Evolutionary conservation across 2,797 vertebrate genomes (phyloP).

Genomic region (Rallus crepitans): DNA sequence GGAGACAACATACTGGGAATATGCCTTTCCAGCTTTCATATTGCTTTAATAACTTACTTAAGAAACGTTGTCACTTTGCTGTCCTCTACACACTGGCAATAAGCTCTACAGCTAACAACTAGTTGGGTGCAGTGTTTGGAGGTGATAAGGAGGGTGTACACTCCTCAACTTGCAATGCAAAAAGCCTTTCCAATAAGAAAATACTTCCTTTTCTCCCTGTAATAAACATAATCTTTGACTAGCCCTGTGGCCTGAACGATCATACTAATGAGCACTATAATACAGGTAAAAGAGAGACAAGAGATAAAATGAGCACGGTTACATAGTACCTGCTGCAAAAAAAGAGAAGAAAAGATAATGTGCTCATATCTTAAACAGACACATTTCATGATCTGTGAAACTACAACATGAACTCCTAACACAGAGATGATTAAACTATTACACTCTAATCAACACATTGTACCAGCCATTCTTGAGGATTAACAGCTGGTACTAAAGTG

Average conservation of each 20-base stretch:
- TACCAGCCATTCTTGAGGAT: conserved; percentile 35
- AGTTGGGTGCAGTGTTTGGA: neutral
- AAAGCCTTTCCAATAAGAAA: conserved; percentile 4
- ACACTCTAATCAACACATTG: conserved; percentile 49
- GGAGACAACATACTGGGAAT: neutral
- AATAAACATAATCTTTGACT: neutral
- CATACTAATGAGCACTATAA: conserved; percentile 2
- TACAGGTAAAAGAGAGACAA: neutral
- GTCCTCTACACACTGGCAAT: neutral
- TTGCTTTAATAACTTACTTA: neutral
- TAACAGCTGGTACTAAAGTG: neutral
- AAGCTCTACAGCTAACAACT: neutral
- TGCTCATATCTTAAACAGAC: conserved; percentile 65
- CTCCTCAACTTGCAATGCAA: neutral
- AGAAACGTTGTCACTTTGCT: neutral
- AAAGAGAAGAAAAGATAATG: neutral
- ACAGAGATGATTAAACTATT: conserved; percentile 65
- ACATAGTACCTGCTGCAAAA: neutral
- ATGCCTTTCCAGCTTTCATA: neutral
- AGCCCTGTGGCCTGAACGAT: neutral
- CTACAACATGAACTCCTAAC: conserved; percentile 43
- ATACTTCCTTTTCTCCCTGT: neutral
- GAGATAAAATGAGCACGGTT: conserved; percentile 14
- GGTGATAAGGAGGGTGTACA: conserved; percentile 9
- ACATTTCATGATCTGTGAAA: conserved; percentile 71